phyloP scores from a whole-genome alignment of 2,113 vertebrate species.

The Plotosus lineatus region DNA sequence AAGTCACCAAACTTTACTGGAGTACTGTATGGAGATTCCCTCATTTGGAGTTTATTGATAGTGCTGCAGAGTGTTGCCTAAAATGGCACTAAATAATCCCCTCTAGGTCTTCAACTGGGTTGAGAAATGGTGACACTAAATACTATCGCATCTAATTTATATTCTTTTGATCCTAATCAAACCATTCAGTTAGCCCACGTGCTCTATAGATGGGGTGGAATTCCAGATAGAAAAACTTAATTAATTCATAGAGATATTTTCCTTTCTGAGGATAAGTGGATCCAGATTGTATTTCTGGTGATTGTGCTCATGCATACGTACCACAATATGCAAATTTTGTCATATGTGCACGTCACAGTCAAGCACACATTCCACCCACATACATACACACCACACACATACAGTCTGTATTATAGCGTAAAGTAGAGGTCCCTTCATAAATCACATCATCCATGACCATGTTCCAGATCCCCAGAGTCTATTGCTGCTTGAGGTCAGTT shows the following conservation, averaged over 20 bases:
- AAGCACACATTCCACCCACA: background rate
- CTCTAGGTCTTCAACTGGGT: background rate
- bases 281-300: background rate
- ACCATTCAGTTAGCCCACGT: background rate
- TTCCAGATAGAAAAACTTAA: background rate
- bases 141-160: background rate
- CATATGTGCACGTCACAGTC: background rate
- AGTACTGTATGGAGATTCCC: background rate
- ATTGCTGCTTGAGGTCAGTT: slow-evolving; percentile 10
- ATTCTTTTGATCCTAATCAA: background rate
- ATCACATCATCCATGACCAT: slow-evolving; percentile 11
- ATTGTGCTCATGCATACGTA: background rate
- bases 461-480: slow-evolving; percentile 17
- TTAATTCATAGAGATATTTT: background rate
- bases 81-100: background rate
- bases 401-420: background rate
- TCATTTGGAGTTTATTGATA: background rate
- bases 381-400: background rate
- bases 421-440: slow-evolving; percentile 13
- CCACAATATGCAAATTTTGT: background rate
- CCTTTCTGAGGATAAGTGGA: background rate
- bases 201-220: background rate
- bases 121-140: background rate
- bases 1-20: background rate
- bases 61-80: background rate